Evolutionary conservation across 2,888 invertebrate genomes (phyloP).

Genomic region (Flexamia atlantica): DNA sequence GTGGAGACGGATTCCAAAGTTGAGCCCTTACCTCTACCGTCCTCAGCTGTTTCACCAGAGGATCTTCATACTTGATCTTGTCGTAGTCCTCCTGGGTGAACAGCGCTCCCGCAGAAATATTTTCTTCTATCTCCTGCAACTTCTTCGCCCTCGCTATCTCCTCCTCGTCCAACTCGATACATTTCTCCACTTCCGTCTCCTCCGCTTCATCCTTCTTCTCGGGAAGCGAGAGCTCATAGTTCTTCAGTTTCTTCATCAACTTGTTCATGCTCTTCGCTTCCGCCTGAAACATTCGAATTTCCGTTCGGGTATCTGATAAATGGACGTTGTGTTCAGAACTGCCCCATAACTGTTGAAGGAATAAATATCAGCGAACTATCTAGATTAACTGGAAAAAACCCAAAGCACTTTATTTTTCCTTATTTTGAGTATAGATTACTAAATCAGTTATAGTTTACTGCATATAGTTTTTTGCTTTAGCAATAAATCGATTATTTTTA

Average conservation of each 20-base stretch:
- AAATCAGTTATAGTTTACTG: too few species aligned
- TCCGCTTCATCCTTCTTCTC: conserved; percentile 61
- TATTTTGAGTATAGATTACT: too few species aligned
- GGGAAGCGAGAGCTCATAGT: conserved; percentile 58
- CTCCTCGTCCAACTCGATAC: conserved; percentile 54
- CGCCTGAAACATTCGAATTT: conserved; percentile 52
- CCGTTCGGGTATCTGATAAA: too few species aligned
- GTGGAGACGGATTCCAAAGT: too few species aligned
- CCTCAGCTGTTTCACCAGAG: conserved; percentile 62
- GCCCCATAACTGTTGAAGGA: too few species aligned
- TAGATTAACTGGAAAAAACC: too few species aligned
- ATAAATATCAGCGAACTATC: too few species aligned
- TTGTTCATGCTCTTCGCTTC: conserved; percentile 23
- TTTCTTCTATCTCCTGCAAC: conserved; percentile 71
- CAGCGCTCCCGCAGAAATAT: conserved; percentile 77
- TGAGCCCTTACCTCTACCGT: conserved; percentile 62
- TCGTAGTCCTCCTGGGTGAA: conserved; percentile 78
- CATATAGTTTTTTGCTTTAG: too few species aligned
- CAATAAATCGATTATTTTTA: too few species aligned
- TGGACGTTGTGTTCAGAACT: too few species aligned
- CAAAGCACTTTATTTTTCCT: too few species aligned
- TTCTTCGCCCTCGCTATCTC: conserved; percentile 59
- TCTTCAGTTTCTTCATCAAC: conserved; percentile 60
- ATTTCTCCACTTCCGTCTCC: conserved; percentile 68
- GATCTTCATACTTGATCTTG: conserved; percentile 61